Percentiles rank a stretch among this genome's conserved stretches.
phyloP scores from a whole-genome alignment of 2,113 vertebrate genomes.

The Craseonycteris thonglongyai region DNA sequence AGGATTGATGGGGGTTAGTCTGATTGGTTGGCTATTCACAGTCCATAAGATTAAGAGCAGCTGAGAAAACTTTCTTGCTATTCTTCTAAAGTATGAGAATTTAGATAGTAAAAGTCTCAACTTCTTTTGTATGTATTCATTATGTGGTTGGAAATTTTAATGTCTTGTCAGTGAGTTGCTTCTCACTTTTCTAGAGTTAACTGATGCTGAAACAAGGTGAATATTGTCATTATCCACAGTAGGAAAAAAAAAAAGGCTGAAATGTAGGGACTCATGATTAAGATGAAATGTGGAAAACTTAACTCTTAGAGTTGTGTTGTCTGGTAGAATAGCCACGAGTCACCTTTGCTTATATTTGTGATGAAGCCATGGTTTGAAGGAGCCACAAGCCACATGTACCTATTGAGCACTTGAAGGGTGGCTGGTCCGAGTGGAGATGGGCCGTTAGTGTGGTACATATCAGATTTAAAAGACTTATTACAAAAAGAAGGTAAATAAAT shows the following conservation, averaged over 20 bases:
- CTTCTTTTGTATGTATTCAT: not conserved
- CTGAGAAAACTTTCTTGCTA: not conserved
- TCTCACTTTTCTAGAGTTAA: not conserved
- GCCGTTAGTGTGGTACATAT: not conserved
- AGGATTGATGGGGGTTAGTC: not conserved
- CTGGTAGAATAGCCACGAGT: not conserved
- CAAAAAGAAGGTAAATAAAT: not conserved
- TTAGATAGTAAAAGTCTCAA: not conserved
- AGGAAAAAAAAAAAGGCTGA: not conserved
- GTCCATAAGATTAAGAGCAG: not conserved
- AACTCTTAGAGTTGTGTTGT: not conserved
- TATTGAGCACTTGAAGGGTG: not conserved
- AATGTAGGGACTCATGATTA: not conserved
- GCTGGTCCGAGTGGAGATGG: not conserved
- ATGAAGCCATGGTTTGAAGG: not conserved
- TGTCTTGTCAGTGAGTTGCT: not conserved
- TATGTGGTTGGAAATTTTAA: not conserved
- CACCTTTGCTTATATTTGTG: not conserved
- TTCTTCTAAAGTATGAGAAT: not conserved
- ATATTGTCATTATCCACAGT: not conserved
- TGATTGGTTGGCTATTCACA: not conserved
- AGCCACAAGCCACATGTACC: too few relatives aligned
- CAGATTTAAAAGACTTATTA: not conserved
- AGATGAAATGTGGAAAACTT: not conserved
- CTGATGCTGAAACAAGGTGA: not conserved